Base-by-base conservation (phyloP, 2,888 invertebrate genomes). In the Zele albiditarsus region DNA sequence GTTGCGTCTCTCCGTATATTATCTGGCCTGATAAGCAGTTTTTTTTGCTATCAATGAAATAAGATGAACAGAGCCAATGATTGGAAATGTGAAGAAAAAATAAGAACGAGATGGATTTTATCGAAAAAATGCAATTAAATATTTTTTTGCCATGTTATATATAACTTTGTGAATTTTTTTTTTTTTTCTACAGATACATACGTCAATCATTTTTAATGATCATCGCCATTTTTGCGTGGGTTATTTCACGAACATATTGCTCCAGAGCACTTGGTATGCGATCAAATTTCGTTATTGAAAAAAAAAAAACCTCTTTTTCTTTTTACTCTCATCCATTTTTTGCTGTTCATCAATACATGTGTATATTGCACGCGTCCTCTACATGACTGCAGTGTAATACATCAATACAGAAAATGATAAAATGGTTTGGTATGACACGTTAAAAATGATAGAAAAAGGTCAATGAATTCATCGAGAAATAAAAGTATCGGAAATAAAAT, bases 171-270 rank as follows among this genome's bases (percentile, higher is more conserved):
- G 8, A 25, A 60, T 60, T 2, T 53, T 60, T 31, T 33, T 33
- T 38, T 10, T 38, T n/a, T 10, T 33, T 31, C 8, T 38, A 23
- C 20, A 20, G 33, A 33, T 20, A n/a, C 6, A 6, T 33, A 20
- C 1, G 16, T 63, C 63, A 63, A 63, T 63, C 23, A 33, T 63
- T 63, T 63, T 31, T n/a, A 63, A 63, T 63, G n/a, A 33, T 20
- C 2, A 8, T 20, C n/a, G 14, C 27, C 62, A 10, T 1, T 20
- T 1, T 53, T 20, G 20, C 23, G 33, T 33, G 33, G 31, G 33
- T 33, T 20, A 27, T 33, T 33, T 12, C 28, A 28, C 16, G 31
- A 38, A 1, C 0, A 38, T 33, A 63, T 63, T 62, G 8, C 28
- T 3, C n/a, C 20, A 20, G 53, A n/a, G 14, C 28, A 62, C 28